A percentile compares a stretch with the other conserved stretches of the same genome.
These are phyloP conservation scores for Limonius californicus DNA, from an alignment of 1,140 invertebrate genomes.

Conservation along the genomic window DNA sequence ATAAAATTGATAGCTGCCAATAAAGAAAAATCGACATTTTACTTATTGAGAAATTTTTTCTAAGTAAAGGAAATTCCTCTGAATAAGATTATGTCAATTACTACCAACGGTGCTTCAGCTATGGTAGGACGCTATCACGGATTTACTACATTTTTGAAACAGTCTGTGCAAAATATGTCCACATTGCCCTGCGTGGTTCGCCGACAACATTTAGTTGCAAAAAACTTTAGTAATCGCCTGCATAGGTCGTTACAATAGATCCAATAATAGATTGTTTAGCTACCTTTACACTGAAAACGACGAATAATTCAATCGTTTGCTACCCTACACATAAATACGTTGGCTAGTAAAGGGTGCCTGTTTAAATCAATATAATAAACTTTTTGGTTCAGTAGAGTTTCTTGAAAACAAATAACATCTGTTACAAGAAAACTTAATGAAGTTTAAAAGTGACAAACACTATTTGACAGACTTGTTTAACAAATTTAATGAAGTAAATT, in stretches of 20 bases:
- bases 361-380: constrained; percentile 19
- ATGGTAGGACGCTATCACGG: too few relatives aligned
- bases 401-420: constrained; percentile 34
- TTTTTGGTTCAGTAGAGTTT: constrained; percentile 42
- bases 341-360: not conserved
- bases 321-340: constrained; percentile 44
- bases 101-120: not conserved
- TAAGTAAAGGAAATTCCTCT: not conserved
- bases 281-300: constrained; percentile 37
- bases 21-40: too few relatives aligned
- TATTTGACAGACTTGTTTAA: constrained; percentile 41
- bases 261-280: constrained; percentile 37
- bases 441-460: constrained; percentile 43
- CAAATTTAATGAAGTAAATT: constrained; percentile 37
- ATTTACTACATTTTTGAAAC: constrained; percentile 2
- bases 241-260: constrained; percentile 23
- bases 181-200: constrained; percentile 10
- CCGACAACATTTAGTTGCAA: constrained; percentile 13
- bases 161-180: not conserved
- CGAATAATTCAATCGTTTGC: too few relatives aligned
- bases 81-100: not conserved
- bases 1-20: too few relatives aligned
- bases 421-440: constrained; percentile 26
- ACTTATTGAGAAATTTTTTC: not conserved
- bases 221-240: constrained; percentile 19